Evolutionary conservation across 2,888 invertebrate genomes (phyloP), one percentile per base, ranked within the genome.

Genomic region (Himalopsyche kuldschensis): DNA sequence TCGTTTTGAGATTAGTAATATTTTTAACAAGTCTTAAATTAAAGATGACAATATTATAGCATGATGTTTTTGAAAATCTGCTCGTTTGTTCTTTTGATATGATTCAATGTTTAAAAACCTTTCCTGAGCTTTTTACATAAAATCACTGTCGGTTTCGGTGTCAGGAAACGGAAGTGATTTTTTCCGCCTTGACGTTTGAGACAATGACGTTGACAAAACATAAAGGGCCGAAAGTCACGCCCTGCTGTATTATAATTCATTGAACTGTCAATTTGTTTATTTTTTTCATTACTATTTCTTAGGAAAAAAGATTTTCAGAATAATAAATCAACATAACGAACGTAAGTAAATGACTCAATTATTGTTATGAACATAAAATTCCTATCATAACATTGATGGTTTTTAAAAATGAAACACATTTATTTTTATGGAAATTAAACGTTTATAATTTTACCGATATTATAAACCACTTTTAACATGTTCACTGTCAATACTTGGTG

Each of bases 131-230:
- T 55, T 55, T 4, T 55, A 20, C n/a, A 55, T 24, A 55, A 55
- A 55, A 55, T 24, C 20, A 4, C 24, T 1, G 55, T 55, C 55
- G 20, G 55, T 55, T 55, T 55, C 55, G 24, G 8, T 75, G 32
- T n/a, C 48, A 75, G 75, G 80, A 80, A 80, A 11, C 80, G 80
- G 80, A 81, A 75, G 46, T 78, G 47, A 48, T 83, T 76, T 78
- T 81, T 47, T 32, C 47, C 11, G 47, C 77, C 41, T 69, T 79
- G 69, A 41, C 48, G 69, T 48, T 6, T 11, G 79, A 79, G 82
- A 84, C 82, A 82, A 82, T 84, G 84, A 82, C 82, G 82, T 75
- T 41, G 82, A 76, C 48, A 81, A 79, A 79, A 76, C 20, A 81
- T 35, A 30, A 80, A 78, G 80, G 76, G 55, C 41, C 76, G 77